Conservation (phyloP, 2,113 vertebrate species). For the Gobio gobio region DNA sequence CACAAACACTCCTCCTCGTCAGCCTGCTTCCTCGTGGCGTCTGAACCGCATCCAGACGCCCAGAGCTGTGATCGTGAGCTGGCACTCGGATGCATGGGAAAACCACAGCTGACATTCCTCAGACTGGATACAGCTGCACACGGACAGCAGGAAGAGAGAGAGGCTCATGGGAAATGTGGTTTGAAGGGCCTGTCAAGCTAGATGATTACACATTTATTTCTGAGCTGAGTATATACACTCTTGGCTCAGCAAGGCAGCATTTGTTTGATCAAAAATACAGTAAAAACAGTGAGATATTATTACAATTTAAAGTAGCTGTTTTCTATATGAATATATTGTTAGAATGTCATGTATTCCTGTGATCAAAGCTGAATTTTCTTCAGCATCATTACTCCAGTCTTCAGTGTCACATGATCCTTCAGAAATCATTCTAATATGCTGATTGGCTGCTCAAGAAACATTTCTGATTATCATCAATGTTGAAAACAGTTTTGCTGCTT, state of each 20-base stretch:
- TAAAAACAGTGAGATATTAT: not conserved
- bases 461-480: not conserved
- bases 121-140: constrained; percentile 65
- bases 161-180: constrained; percentile 36
- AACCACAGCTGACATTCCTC: constrained; percentile 17
- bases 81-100: constrained; percentile 40
- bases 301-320: not conserved
- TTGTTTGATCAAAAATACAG: not conserved
- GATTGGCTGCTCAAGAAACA: not conserved
- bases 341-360: not conserved
- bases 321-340: not conserved
- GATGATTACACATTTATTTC: not conserved
- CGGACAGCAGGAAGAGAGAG: constrained; percentile 32
- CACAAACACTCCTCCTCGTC: not conserved
- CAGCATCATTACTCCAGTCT: not conserved
- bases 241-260: not conserved
- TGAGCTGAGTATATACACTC: not conserved
- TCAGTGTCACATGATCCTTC: not conserved
- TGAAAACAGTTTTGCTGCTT: not conserved
- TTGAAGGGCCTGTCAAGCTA: not conserved
- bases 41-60: constrained; percentile 11
- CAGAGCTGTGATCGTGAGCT: not conserved
- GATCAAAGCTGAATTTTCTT: not conserved
- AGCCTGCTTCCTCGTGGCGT: not conserved
- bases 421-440: not conserved